Percentiles rank a stretch among this genome's conserved stretches.
phyloP scores from a whole-genome alignment of 2,113 vertebrate species.

The Carassius auratus region DNA sequence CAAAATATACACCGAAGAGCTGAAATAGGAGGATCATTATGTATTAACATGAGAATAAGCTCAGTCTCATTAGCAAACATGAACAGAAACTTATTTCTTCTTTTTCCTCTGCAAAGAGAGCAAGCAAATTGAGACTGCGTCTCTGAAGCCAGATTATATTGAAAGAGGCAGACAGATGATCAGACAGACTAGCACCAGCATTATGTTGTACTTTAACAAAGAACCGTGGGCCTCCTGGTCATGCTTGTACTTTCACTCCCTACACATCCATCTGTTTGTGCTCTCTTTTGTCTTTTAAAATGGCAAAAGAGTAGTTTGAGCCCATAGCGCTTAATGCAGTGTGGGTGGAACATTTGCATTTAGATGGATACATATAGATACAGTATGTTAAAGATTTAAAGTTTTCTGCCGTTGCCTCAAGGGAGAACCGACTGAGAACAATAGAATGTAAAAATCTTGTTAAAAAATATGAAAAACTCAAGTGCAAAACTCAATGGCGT shows the following conservation, averaged over 20 bases:
- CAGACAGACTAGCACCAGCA: not conserved
- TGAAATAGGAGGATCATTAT: not conserved
- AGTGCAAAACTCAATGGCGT: not conserved
- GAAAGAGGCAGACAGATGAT: not conserved
- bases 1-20: not conserved
- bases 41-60: constrained; percentile 26
- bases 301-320: constrained; percentile 26
- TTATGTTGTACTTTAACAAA: constrained; percentile 27
- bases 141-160: constrained; percentile 9
- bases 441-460: constrained; percentile 16
- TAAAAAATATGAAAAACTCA: not conserved
- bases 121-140: not conserved
- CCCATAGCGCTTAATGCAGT: constrained; percentile 54
- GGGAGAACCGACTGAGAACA: constrained; percentile 54
- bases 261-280: constrained; percentile 31
- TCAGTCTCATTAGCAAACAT: constrained; percentile 6
- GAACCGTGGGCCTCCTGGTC: constrained; percentile 14
- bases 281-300: constrained; percentile 40
- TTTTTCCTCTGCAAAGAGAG: constrained; percentile 2
- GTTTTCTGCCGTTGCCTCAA: constrained; percentile 55
- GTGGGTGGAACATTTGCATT: constrained; percentile 81
- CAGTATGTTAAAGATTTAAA: constrained; percentile 68
- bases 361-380: constrained; percentile 79
- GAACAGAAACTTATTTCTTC: not conserved
- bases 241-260: constrained; percentile 38